Percentiles rank a stretch among this genome's conserved stretches.
These are phyloP conservation scores for Ceramica pisi DNA, from an alignment of 2,888 invertebrate genomes.

Conservation along the genomic window DNA sequence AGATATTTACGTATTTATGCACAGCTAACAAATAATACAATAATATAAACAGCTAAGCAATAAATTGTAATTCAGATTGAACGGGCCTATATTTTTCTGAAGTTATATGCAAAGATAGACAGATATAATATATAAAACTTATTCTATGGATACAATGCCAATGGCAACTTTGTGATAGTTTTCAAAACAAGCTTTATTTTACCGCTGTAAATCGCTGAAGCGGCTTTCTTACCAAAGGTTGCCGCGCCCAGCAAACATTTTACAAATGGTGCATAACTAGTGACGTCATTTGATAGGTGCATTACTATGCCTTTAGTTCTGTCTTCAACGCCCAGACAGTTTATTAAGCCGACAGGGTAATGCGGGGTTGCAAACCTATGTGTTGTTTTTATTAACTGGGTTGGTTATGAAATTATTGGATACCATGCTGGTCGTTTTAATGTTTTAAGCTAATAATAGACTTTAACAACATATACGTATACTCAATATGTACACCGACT, in stretches of 20 bases:
- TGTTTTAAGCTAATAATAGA: neutral
- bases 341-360: conserved; percentile 61
- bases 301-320: conserved; percentile 75
- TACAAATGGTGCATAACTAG: conserved; percentile 80
- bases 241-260: conserved; percentile 70
- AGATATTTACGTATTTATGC: no score
- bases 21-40: no score
- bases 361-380: conserved; percentile 29
- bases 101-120: no score
- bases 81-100: no score
- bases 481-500: no score
- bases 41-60: no score
- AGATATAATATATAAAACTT: no score
- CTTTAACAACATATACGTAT: no score
- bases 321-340: conserved; percentile 70
- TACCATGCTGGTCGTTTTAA: neutral
- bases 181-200: neutral
- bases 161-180: no score
- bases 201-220: conserved; percentile 36
- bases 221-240: conserved; percentile 13
- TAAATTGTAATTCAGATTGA: no score
- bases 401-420: neutral
- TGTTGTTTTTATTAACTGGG: conserved; percentile 8
- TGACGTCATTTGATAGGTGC: conserved; percentile 83
- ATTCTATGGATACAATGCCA: no score